A percentile compares a stretch with the other conserved stretches of the same genome.
Conservation (phyloP, 1,140 invertebrate genomes). For the Helicoverpa armigera region DNA sequence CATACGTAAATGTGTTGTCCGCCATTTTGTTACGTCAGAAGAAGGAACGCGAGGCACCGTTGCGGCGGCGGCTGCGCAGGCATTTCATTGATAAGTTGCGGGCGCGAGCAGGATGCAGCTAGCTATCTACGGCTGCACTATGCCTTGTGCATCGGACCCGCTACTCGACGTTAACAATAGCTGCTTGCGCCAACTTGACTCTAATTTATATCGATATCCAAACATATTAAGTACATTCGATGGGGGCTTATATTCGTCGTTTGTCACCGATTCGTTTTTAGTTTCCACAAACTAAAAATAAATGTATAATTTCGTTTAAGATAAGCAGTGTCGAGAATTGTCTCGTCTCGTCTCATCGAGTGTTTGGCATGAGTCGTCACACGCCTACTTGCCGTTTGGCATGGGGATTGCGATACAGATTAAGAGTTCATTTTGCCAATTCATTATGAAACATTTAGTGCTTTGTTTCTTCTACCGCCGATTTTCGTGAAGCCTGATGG, state of each 20-base stretch:
- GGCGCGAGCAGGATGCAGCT: conserved; percentile 82
- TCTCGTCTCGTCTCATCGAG: conserved; percentile 61
- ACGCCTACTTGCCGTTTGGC: conserved; percentile 71
- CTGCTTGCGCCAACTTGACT: conserved; percentile 54
- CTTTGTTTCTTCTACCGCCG: conserved; percentile 43
- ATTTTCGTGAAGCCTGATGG: conserved; percentile 30
- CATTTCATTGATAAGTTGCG: conserved; percentile 85
- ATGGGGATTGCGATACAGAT: conserved; percentile 60
- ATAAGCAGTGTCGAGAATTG: conserved; percentile 61
- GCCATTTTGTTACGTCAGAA: conserved; percentile 80
- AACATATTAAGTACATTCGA: conserved; percentile 47
- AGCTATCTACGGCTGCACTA: conserved; percentile 72
- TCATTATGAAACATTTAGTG: conserved; percentile 64
- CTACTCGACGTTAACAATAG: conserved; percentile 57
- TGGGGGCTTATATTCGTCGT: conserved; percentile 37
- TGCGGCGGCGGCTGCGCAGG: conserved; percentile 72
- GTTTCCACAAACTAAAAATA: conserved; percentile 57
- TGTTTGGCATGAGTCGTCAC: conserved; percentile 70
- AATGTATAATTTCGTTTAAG: conserved; percentile 56
- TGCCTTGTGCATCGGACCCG: conserved; percentile 55
- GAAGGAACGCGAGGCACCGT: conserved; percentile 75
- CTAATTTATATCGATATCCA: conserved; percentile 57
- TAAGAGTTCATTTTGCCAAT: conserved; percentile 66
- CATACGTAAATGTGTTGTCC: conserved; percentile 59
- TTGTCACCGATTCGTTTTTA: conserved; percentile 39